Evolutionary conservation across 2,797 vertebrate genomes (phyloP).

Genomic region (Botia kubotai): DNA sequence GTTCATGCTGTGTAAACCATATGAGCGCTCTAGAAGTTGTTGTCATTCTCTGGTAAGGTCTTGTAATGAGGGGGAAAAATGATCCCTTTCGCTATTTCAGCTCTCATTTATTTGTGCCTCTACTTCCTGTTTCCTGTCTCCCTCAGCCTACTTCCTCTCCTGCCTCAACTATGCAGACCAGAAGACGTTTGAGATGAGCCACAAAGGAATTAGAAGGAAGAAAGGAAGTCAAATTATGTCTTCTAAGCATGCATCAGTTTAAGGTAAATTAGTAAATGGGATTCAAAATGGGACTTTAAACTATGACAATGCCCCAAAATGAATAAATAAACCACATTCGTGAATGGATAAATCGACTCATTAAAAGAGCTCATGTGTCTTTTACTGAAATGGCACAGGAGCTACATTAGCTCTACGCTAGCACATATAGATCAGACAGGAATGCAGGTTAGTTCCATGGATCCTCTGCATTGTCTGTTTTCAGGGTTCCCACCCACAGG

Average conservation of each 20-base stretch:
- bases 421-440: constrained; percentile 1
- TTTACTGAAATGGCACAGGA: no score
- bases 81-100: constrained; percentile 68
- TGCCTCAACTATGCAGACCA: constrained; percentile 57
- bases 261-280: neutral
- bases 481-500: constrained; percentile 60
- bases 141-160: constrained; percentile 70
- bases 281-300: neutral
- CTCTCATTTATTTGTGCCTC: constrained; percentile 74
- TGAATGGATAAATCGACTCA: neutral
- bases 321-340: neutral
- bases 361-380: neutral
- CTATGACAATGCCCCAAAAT: neutral
- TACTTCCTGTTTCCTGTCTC: constrained; percentile 77
- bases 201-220: neutral
- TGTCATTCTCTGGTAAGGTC: constrained; percentile 59
- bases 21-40: constrained; percentile 20
- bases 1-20: neutral
- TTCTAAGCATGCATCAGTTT: constrained; percentile 11
- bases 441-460: constrained; percentile 14
- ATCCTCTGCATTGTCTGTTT: constrained; percentile 47
- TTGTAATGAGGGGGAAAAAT: constrained; percentile 66
- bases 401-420: neutral
- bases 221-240: constrained; percentile 4
- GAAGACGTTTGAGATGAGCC: constrained; percentile 35